Percentiles rank a stretch among this genome's conserved stretches.
These are phyloP conservation scores for Acleris laterana DNA, from an alignment of 2,888 invertebrate species.

Conservation along the genomic window DNA sequence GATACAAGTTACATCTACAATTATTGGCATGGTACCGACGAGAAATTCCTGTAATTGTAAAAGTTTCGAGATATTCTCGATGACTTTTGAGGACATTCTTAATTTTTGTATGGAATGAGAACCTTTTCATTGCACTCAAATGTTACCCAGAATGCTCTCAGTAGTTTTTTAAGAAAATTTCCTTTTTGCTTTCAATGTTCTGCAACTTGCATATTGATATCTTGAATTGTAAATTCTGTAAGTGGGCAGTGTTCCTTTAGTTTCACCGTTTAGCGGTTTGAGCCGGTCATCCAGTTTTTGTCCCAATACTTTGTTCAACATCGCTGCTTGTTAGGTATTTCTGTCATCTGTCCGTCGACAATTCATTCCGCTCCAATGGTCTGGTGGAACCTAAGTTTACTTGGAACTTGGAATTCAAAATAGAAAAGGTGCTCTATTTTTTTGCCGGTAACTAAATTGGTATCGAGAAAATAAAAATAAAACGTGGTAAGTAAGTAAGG, in stretches of 20 bases:
- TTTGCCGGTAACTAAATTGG: too few relatives aligned
- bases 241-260: conserved; percentile 15
- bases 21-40: too few relatives aligned
- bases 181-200: too few relatives aligned
- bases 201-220: not conserved
- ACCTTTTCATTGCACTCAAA: too few relatives aligned
- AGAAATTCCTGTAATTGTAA: too few relatives aligned
- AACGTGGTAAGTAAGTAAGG: too few relatives aligned
- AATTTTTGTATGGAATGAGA: too few relatives aligned
- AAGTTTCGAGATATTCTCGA: too few relatives aligned
- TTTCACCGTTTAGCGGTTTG: conserved; percentile 41
- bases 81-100: too few relatives aligned
- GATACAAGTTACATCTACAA: too few relatives aligned
- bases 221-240: conserved; percentile 9
- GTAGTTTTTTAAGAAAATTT: conserved; percentile 9
- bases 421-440: not conserved
- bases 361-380: conserved; percentile 61
- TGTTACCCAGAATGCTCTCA: too few relatives aligned
- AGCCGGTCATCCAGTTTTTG: conserved; percentile 29
- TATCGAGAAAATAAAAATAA: too few relatives aligned
- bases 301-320: conserved; percentile 50
- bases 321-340: conserved; percentile 59
- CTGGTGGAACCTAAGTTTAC: conserved; percentile 45
- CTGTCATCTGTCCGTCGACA: conserved; percentile 49
- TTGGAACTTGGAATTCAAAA: not conserved